phyloP scores from a whole-genome alignment of 2,797 vertebrate species.

The Apogon hyalosoma region DNA sequence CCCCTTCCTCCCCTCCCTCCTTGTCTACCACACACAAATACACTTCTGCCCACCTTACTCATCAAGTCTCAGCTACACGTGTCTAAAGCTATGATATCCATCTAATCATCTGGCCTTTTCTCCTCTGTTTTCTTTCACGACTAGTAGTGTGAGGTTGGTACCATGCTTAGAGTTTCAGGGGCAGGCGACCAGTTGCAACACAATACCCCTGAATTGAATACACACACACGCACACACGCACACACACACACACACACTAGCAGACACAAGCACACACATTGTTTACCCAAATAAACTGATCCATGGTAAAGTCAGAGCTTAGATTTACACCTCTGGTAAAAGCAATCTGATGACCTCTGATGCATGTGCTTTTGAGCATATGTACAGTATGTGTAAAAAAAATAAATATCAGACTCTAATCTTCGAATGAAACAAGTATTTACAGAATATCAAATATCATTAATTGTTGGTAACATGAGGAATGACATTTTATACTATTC shows the following conservation, averaged over 20 bases:
- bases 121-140: slow-evolving; percentile 51
- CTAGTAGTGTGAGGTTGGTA: slow-evolving; percentile 21
- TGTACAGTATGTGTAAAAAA: no score
- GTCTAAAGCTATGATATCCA: slow-evolving; percentile 68
- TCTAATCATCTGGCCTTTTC: slow-evolving; percentile 70
- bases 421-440: no score
- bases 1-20: slow-evolving; percentile 21
- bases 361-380: no score
- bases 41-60: slow-evolving; percentile 51
- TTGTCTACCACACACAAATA: slow-evolving; percentile 14
- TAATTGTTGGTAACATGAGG: no score
- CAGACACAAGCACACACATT: neutral
- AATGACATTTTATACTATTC: no score
- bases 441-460: no score
- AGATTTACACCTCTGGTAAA: no score
- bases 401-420: no score
- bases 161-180: slow-evolving; percentile 56
- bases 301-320: no score
- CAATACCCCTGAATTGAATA: slow-evolving; percentile 59
- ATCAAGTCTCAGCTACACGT: slow-evolving; percentile 75
- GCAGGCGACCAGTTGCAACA: slow-evolving; percentile 65
- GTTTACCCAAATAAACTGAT: no score
- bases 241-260: neutral
- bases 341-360: no score
- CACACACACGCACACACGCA: neutral